A percentile compares a stretch with the other conserved stretches of the same genome.
phyloP scores from a whole-genome alignment of 2,797 vertebrate species.

The Lepus oiostolus region DNA sequence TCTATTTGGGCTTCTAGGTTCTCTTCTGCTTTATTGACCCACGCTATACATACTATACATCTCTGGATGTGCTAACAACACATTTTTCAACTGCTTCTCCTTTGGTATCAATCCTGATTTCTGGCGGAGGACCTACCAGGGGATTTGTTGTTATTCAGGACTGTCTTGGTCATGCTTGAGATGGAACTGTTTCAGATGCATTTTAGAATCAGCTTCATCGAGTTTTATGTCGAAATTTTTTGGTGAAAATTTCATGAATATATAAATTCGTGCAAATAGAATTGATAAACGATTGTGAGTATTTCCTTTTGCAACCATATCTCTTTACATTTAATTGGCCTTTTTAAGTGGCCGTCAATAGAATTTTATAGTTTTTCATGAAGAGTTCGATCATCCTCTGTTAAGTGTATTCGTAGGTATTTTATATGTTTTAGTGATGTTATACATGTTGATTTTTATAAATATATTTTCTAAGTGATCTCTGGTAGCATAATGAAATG shows the following conservation, averaged over 20 bases:
- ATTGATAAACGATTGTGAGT: not conserved
- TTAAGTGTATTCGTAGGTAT: not conserved
- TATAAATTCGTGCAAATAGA: not conserved
- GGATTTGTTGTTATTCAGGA: not conserved
- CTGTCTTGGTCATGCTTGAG: not conserved
- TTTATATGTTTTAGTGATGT: constrained; percentile 1
- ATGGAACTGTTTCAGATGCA: not conserved
- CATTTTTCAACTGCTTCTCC: not conserved
- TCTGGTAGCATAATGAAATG: not conserved
- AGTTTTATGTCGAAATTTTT: not conserved
- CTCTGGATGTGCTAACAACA: not conserved
- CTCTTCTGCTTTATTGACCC: not conserved
- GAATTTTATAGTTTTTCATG: constrained; percentile 49
- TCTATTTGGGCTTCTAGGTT: not conserved
- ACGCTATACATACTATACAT: not conserved
- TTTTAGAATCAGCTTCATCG: not conserved
- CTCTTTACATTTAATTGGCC: not conserved
- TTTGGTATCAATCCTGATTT: not conserved
- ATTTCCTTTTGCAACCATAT: not conserved
- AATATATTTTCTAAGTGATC: not conserved
- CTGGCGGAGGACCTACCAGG: not conserved
- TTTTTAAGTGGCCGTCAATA: not conserved
- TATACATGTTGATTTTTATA: constrained; percentile 11
- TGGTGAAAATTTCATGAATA: not conserved
- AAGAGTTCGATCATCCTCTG: constrained; percentile 1